phyloP scores from a whole-genome alignment of 2,113 vertebrate genomes.

The Orthonyx spaldingii region DNA sequence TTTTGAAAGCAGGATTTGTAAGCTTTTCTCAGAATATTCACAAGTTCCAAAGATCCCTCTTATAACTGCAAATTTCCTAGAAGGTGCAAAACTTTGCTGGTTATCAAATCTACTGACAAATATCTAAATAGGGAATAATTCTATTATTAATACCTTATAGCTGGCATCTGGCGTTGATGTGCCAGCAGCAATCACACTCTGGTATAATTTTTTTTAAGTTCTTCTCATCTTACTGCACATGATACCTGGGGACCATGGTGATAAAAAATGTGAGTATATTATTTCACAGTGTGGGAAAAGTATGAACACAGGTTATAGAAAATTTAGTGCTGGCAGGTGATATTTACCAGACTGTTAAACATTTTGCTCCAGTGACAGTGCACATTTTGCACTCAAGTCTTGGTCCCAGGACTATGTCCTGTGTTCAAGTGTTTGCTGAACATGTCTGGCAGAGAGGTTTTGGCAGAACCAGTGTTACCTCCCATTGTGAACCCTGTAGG shows the following conservation, averaged over 20 bases:
- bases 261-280: not conserved
- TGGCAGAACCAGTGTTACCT: not conserved
- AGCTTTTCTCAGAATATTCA: not conserved
- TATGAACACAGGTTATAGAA: not conserved
- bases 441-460: not conserved
- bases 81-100: slow-evolving; percentile 18
- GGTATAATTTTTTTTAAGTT: slow-evolving; percentile 5
- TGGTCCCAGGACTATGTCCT: not conserved
- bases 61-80: slow-evolving; percentile 7
- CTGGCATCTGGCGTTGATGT: slow-evolving; percentile 35
- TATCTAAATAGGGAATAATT: slow-evolving; percentile 48
- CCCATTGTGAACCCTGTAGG: not conserved
- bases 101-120: slow-evolving; percentile 49
- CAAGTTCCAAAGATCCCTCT: not conserved
- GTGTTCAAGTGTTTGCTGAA: not conserved
- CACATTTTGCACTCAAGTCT: not conserved
- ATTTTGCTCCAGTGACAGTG: not conserved
- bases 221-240: not conserved
- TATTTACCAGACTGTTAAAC: not conserved
- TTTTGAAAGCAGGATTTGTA: not conserved
- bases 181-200: not conserved
- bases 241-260: not conserved
- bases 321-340: not conserved
- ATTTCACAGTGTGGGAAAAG: not conserved
- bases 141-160: slow-evolving; percentile 40